Base-by-base conservation (phyloP, 1,140 invertebrate genomes). In the Lethrus apterus region DNA sequence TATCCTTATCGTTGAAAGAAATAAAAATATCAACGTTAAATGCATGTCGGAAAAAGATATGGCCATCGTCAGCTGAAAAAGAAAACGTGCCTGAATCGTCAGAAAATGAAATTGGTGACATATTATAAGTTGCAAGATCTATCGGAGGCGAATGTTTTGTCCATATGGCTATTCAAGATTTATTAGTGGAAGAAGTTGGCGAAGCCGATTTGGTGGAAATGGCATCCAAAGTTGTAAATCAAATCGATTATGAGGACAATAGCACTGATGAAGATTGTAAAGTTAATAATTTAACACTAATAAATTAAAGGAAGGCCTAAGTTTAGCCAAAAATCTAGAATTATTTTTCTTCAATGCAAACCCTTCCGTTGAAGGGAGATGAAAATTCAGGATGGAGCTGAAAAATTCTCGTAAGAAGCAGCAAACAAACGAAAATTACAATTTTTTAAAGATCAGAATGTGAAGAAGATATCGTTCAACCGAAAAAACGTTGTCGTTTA, bases 151-250 rank as follows among this genome's bases (percentile, higher is more conserved):
- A 13, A 33, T 5, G 17, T 36, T 36, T 36, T 36, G 34, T 17
- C 5, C 14, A 36, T 36, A 36, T 8, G 15, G 5, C 15, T 36
- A 36, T 36, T 36, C 18, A 41, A 19, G 23, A 24, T 23, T 41
- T 41, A 24, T 7, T 41, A 19, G 17, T 8, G 18, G 38, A 41
- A 41, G 38, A 41, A 41, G 15, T 41, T 23, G 38, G 19, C 23
- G 38, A 38, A 38, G 13, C 17, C 14, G 34, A 38, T 17, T 38
- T 38, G 13, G 34, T 38, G 34, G 34, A 19, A 23, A 41, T 41
- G 38, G 20, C 38, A n/a, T 41, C 38, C 18, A 23, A 41, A 41
- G 7, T 38, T 38, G 38, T 41, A 4, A 41, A 23, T 41, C 38
- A 41, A 24, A 24, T 23, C 20, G 11, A 41, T 41, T 41, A 19